Conservation (phyloP, 2,113 vertebrate genomes). For the Mobula hypostoma region DNA sequence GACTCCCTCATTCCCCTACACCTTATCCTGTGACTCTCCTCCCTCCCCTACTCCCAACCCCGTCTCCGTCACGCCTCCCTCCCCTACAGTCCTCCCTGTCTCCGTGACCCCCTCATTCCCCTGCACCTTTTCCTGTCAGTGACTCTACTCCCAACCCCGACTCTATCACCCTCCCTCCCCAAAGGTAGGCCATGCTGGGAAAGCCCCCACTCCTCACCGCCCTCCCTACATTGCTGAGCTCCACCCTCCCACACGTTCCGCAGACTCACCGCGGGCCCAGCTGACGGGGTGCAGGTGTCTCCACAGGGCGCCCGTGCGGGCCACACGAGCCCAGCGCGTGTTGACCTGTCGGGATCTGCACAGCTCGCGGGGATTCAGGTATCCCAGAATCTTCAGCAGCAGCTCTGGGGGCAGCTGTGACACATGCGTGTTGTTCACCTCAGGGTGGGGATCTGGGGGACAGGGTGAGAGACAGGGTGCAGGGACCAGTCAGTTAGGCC, state of each 20-base stretch:
- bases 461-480: conserved; percentile 43
- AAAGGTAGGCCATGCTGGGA: too few relatives aligned
- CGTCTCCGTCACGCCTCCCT: too few relatives aligned
- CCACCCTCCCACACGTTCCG: background rate
- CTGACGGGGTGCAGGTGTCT: conserved; percentile 88
- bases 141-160: too few relatives aligned
- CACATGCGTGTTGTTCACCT: conserved; percentile 61
- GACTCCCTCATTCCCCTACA: too few relatives aligned
- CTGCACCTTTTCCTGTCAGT: too few relatives aligned
- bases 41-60: too few relatives aligned
- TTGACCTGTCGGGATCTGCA: conserved; percentile 88
- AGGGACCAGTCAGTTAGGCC: too few relatives aligned
- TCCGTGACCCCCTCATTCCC: too few relatives aligned
- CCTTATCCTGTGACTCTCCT: too few relatives aligned
- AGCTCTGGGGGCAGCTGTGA: conserved; percentile 82
- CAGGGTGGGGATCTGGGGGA: conserved; percentile 59
- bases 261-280: conserved; percentile 81
- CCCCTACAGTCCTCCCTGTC: too few relatives aligned
- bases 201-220: too few relatives aligned
- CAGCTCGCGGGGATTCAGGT: conserved; percentile 78
- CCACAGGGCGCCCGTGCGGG: conserved; percentile 86
- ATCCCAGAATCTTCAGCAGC: conserved; percentile 82
- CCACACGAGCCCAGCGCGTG: conserved; percentile 75
- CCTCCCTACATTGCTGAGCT: background rate
- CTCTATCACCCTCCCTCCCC: too few relatives aligned